Evolutionary conservation across 1,140 invertebrate genomes (phyloP).

Genomic region (Colletes gigas): DNA sequence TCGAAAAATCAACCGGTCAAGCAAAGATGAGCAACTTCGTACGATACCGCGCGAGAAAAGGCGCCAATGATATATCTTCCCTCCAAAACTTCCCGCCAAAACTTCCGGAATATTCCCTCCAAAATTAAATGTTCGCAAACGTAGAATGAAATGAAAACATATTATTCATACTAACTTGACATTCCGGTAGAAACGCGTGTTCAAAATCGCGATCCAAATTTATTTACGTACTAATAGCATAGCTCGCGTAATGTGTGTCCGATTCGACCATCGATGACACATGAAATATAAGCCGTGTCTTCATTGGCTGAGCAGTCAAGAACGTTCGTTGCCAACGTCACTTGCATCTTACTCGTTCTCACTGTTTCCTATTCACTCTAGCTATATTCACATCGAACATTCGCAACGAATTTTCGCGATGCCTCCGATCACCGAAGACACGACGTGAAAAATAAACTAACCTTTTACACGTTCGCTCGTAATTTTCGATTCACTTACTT

Average conservation of each 20-base stretch:
- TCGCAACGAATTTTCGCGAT: no score
- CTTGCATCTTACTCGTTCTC: no score
- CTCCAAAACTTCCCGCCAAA: neutral
- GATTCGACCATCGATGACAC: neutral
- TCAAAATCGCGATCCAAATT: neutral
- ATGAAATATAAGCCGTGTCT: no score
- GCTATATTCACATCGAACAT: no score
- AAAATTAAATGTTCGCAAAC: conserved; percentile 13
- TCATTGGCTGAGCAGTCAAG: no score
- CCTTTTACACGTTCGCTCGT: no score
- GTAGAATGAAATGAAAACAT: conserved; percentile 3
- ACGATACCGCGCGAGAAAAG: neutral
- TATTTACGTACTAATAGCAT: neutral
- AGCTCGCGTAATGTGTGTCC: neutral
- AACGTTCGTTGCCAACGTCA: no score
- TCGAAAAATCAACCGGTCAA: neutral
- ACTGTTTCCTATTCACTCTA: no score
- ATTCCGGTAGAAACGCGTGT: neutral
- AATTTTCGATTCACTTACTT: conserved; percentile 79
- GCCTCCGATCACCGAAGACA: no score
- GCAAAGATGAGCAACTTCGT: neutral
- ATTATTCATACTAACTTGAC: conserved; percentile 13
- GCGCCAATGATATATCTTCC: neutral
- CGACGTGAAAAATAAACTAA: no score
- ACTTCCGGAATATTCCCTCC: neutral